Conservation (phyloP, 2,113 vertebrate species). For the Protobothrops flavoviridis region DNA sequence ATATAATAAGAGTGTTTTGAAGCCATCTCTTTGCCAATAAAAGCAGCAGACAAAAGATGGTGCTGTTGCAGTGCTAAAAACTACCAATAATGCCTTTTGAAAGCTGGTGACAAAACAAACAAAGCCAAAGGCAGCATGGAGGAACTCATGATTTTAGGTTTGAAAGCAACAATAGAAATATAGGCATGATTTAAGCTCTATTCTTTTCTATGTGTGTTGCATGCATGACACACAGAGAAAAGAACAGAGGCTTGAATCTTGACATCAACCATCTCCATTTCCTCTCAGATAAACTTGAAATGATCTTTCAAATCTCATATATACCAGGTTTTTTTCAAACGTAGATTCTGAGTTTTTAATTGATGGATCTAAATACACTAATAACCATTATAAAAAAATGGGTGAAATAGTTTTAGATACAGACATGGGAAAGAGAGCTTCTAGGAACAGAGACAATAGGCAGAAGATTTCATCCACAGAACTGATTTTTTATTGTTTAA, state of each 20-base stretch:
- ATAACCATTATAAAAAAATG: not conserved
- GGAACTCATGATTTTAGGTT: not conserved
- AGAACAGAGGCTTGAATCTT: not conserved
- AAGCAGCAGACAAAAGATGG: not conserved
- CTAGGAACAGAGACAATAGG: conserved; percentile 17
- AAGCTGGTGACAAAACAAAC: not conserved
- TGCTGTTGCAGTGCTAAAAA: not conserved
- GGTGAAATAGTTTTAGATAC: not conserved
- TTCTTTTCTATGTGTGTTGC: not conserved
- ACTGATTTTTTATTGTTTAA: not conserved
- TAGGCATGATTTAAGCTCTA: not conserved
- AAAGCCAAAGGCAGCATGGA: not conserved
- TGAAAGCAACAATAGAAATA: not conserved
- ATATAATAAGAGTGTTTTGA: not conserved
- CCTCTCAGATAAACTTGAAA: not conserved
- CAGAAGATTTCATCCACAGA: conserved; percentile 1
- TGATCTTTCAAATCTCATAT: not conserved
- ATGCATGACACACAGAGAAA: not conserved
- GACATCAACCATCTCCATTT: not conserved
- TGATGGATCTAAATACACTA: not conserved
- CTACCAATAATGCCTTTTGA: not conserved
- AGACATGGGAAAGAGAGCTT: conserved; percentile 3
- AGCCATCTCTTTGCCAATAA: not conserved
- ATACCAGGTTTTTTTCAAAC: not conserved
- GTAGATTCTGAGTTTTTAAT: not conserved